Evolutionary conservation across 2,113 vertebrate species (phyloP), one percentile per base, ranked within the genome.

Genomic region (Oreocharis arfaki): DNA sequence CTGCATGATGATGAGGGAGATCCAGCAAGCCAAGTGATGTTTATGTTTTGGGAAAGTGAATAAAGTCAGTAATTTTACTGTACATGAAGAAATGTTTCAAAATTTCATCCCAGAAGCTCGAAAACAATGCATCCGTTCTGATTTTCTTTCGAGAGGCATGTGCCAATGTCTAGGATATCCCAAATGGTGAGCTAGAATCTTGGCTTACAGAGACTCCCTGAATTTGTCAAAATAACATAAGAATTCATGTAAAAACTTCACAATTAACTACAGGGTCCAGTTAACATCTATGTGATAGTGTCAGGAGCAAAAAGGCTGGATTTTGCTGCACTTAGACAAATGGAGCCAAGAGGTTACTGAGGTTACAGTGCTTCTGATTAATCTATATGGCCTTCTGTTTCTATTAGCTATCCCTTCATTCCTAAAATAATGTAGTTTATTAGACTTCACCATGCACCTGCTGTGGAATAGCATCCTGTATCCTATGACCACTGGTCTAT

Each of bases 1-100:
- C 5, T 50, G 26, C 16, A 21, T 0, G 0, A 28, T 69, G 59
- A 39, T 3, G 10, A 60, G 23, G 23, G 20, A 76, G 10, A 79
- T 61, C 28, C 52, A 92, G 30, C 57, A 76, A 88, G 35, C 33
- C 10, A 55, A 37, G 21, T 47, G 21, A 56, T 56, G 18, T 76
- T 64, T 42, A 16, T 61, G 22, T 84, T 69, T 73, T 64, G 15
- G 14, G 7, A 42, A 83, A 60, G 42, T 30, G 21, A 71, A 85
- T 44, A 7, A 71, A 86, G 16, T 64, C 33, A 46, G 8, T 42
- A 42, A 55, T 59, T 70, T 42, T 79, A 33, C n/a, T 83, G 20
- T 71, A 64, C 14, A 7, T 55, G 17, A 82, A 76, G 13, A 61
- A 39, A 8, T 24, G 19, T 52, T 92, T 61, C 14, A 21, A 67